A percentile compares a stretch with the other conserved stretches of the same genome.
These are phyloP conservation scores for Pocillopora grandis DNA, from an alignment of 92 coral and sea anemone genomes.

Conservation along the genomic window DNA sequence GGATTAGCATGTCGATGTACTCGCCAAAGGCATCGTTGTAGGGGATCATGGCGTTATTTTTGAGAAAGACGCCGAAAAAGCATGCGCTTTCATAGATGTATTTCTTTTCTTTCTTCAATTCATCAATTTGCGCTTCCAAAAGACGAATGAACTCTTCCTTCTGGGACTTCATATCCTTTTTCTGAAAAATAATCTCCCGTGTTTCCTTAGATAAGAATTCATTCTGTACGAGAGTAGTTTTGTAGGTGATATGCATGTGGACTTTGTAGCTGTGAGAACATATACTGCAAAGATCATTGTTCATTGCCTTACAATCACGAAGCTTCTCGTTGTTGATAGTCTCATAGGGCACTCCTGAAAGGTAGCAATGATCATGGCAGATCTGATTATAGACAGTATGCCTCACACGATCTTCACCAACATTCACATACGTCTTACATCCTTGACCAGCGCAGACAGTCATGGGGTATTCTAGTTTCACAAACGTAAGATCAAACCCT, in stretches of 20 bases:
- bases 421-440: constrained; percentile 14
- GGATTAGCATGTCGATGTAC: constrained; percentile 45
- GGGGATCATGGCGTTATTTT: constrained; percentile 34
- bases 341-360: constrained; percentile 24
- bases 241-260: constrained; percentile 38
- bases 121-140: constrained; percentile 11
- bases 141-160: not conserved
- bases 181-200: no score
- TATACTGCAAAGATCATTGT: not conserved
- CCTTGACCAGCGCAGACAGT: constrained; percentile 12
- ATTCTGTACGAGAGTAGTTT: not conserved
- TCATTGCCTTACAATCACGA: constrained; percentile 17
- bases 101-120: constrained; percentile 18
- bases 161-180: no score
- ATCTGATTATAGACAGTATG: constrained; percentile 19
- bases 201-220: no score
- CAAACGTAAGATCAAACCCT: not conserved
- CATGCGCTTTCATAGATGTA: constrained; percentile 18
- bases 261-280: constrained; percentile 22
- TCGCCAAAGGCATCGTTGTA: constrained; percentile 41
- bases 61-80: constrained; percentile 36
- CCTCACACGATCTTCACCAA: constrained; percentile 6
- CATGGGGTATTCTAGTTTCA: constrained; percentile 7
- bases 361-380: constrained; percentile 14
- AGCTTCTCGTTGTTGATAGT: constrained; percentile 30